phyloP scores from a whole-genome alignment of 1,140 invertebrate species.

The Muscidifurax raptorellus region DNA sequence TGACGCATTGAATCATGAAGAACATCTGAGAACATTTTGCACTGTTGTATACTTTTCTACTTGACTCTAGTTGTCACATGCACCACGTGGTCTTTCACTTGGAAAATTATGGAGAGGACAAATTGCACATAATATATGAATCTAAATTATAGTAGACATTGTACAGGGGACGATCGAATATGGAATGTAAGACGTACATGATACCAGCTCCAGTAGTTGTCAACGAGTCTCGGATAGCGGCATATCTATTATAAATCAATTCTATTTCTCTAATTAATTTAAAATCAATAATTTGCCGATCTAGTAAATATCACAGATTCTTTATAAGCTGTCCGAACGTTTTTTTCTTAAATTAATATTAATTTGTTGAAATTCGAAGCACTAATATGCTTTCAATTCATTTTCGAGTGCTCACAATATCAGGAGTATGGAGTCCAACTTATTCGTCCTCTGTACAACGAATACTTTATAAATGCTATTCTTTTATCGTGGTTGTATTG shows the following conservation, averaged over 20 bases:
- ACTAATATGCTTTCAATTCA: slow-evolving; percentile 13
- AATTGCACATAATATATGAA: background rate
- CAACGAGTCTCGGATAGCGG: background rate
- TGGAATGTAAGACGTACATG: background rate
- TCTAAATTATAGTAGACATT: slow-evolving; percentile 1
- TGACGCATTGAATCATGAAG: too few relatives aligned
- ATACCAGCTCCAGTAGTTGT: background rate
- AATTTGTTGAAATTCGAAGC: background rate
- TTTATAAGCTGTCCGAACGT: background rate
- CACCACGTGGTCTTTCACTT: background rate
- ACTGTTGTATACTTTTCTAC: background rate
- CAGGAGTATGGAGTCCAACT: slow-evolving; percentile 32
- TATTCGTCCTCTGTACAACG: background rate
- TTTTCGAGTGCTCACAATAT: slow-evolving; percentile 16
- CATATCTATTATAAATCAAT: background rate
- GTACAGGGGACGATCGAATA: background rate
- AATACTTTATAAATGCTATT: slow-evolving; percentile 29
- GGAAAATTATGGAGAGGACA: background rate
- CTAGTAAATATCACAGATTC: too few relatives aligned
- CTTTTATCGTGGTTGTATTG: background rate
- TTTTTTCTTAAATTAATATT: background rate
- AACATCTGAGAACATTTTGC: too few relatives aligned
- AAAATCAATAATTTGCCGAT: background rate
- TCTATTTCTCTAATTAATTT: background rate
- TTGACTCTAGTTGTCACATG: background rate